Conservation (phyloP, 2,888 invertebrate genomes). For the Halictus quadricinctus region DNA sequence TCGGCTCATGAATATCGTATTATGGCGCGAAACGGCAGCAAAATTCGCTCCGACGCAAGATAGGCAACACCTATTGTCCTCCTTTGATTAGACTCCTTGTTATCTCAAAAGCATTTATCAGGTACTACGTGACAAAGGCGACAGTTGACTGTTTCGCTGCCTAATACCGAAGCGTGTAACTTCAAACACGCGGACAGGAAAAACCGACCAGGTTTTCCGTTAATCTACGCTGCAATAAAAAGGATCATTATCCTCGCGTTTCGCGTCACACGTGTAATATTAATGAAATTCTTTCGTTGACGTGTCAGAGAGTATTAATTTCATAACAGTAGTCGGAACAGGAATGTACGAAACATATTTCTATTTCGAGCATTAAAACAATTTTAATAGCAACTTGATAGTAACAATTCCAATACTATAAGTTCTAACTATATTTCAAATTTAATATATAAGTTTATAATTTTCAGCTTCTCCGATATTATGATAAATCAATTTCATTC, state of each 20-base stretch:
- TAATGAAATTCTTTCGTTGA: neutral
- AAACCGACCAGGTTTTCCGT: neutral
- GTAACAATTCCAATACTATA: too few relatives aligned
- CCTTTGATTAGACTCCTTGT: slow-evolving; percentile 58
- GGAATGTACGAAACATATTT: neutral
- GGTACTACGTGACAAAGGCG: slow-evolving; percentile 30
- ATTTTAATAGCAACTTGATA: neutral
- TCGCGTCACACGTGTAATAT: neutral
- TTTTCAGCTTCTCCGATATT: neutral
- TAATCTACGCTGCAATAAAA: neutral
- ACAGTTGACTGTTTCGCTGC: slow-evolving; percentile 15
- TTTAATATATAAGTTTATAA: neutral
- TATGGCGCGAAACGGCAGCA: slow-evolving; percentile 59
- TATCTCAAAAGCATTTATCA: slow-evolving; percentile 58
- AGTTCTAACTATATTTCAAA: too few relatives aligned
- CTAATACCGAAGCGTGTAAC: neutral
- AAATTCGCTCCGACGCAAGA: slow-evolving; percentile 59
- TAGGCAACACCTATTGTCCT: slow-evolving; percentile 53
- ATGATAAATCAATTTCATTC: neutral
- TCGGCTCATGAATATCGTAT: slow-evolving; percentile 70
- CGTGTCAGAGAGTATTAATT: neutral
- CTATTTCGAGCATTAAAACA: neutral
- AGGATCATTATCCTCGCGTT: neutral
- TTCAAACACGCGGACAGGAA: neutral
- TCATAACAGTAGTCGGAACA: neutral